Evolutionary conservation across 1,140 invertebrate genomes (phyloP).

Genomic region (Lepidostoma basale): DNA sequence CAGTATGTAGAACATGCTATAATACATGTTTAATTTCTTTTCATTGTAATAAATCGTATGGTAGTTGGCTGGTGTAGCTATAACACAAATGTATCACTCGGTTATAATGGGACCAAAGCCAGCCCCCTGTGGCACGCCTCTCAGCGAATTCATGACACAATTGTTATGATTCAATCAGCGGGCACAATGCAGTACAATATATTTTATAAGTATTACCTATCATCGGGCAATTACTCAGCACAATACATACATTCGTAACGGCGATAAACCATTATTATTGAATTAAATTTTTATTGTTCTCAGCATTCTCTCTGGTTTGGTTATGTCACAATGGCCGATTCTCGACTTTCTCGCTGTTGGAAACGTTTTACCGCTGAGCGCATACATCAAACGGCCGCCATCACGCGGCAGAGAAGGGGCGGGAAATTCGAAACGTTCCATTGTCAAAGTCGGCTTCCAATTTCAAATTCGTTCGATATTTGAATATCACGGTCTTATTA

Average conservation of each 20-base stretch:
- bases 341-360: background rate
- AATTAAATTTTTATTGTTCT: background rate
- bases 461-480: background rate
- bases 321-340: conserved; percentile 4
- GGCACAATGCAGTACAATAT: no score
- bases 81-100: no score
- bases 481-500: background rate
- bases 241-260: background rate
- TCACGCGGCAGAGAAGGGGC: background rate
- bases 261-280: background rate
- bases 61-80: no score
- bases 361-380: background rate
- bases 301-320: background rate
- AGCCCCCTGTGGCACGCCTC: no score
- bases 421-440: background rate
- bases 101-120: no score
- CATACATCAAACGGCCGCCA: background rate
- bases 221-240: background rate
- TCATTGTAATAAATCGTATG: no score
- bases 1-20: no score
- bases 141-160: no score
- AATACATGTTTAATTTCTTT: no score
- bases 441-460: conserved; percentile 5
- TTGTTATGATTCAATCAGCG: no score
- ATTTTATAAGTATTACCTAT: background rate